Evolutionary conservation across 2,113 vertebrate species (phyloP), one percentile per base, ranked within the genome.

Genomic region (Cyanocitta stelleri): DNA sequence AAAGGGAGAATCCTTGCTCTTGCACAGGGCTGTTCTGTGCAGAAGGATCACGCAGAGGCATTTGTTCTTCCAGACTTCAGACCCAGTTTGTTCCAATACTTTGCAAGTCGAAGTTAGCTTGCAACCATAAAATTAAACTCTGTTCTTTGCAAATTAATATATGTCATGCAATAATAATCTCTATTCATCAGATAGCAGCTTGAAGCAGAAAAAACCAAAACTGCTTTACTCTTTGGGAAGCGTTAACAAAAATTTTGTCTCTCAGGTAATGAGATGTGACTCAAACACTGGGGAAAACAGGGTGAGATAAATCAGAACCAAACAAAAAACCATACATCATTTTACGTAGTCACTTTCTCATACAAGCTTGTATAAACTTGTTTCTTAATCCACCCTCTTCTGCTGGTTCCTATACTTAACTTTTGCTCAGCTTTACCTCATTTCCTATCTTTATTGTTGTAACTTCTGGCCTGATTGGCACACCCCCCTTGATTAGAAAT

Each of bases 401-500:
- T 93, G 22, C 56, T 52, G 32, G 29, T 88, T 87, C 32, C 79
- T 92, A 10, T 71, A 26, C 43, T 85, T 92, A 81, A 68, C 48
- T 85, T 93, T 86, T 46, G 16, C n/a, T 93, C 46, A 30, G 21
- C 19, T 85, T 95, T 86, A 69, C 63, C 59, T 93, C 82, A 74
- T 94, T 94, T 96, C 85, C 87, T 74, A 1, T 83, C 35, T 22
- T 90, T 80, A 44, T 61, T 88, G 43, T 87, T 94, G 37, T 92
- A 74, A 84, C 63, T 93, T 92, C 54, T 95, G 71, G 49, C 69
- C 89, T 77, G 81, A 77, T 77, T 80, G 72, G 68, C 90, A 92
- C 11, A 26, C 51, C 21, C 21, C 16, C 16, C 43, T 86, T 64
- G 55, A 46, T 39, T 83, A 79, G 63, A 91, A 90, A 41, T 83